Base-by-base conservation (phyloP, 2,797 vertebrate species). In the Leontocebus nigricollis region DNA sequence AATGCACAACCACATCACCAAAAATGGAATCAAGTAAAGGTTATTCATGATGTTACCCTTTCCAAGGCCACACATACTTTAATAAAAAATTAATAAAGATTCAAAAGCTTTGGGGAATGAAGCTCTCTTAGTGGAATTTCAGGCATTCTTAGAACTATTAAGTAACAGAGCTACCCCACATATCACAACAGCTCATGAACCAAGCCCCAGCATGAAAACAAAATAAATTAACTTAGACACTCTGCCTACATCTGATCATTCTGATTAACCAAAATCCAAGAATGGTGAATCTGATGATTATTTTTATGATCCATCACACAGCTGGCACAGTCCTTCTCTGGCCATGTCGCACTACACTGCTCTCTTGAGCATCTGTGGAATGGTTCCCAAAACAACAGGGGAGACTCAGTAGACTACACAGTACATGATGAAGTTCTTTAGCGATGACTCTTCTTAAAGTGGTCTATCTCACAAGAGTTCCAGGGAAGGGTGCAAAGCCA, bases 391-490 rank as follows among this genome's bases (percentile, higher is more conserved):
- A 95, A 89, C 55, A 92, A 77, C 90, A 92, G 20, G 59, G 30
- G 61, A 93, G 30, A 85, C 33, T 85, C 67, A 24, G 48, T 52
- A 79, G 64, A 93, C 91, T 39, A 73, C 10, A 70, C 10, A 75
- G 36, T 20, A 50, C 73, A 52, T 48, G 14, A 76, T 44, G 81
- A 87, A 94, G 91, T 90, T 94, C 76, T 48, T 97, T 67, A 92
- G 59, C 26, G 75, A 76, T 93, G 83, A 98, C 70, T 86, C 36
- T 84, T 85, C 76, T 86, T 30, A 94, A 72, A 95, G 64, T 92
- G 77, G 82, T 44, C 80, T 97, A 93, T 44, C 80, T 97, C 93
- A 70, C 48, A 26, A 52, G 93, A 81, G 26, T 92, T 96, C 82
- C 67, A 27, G 57, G 39, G 90, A 94, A 95, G 93, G 48, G 89